Evolutionary conservation across 2,797 vertebrate genomes (phyloP).

Genomic region (Urophycis tenuis): DNA sequence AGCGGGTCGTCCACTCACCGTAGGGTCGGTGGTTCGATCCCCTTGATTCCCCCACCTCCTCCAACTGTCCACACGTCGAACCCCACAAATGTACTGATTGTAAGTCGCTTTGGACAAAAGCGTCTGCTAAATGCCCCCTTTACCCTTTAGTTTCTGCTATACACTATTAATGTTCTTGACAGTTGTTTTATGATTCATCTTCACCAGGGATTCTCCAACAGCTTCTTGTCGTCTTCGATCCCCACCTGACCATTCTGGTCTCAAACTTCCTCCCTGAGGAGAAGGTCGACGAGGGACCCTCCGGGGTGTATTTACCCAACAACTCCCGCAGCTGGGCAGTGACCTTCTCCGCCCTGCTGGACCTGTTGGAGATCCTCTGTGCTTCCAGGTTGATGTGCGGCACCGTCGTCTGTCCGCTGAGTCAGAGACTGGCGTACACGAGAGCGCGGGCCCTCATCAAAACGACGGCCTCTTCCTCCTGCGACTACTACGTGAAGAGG

Average conservation of each 20-base stretch:
- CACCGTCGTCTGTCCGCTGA: conserved; percentile 33
- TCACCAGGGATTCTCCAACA: conserved; percentile 64
- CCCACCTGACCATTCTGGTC: conserved; percentile 66
- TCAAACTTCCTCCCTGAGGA: conserved; percentile 50
- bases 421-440: conserved; percentile 68
- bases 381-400: conserved; percentile 60
- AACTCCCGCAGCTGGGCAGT: conserved; percentile 24
- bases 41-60: too few relatives aligned
- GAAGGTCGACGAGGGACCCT: background rate
- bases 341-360: conserved; percentile 66
- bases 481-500: conserved; percentile 72
- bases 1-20: too few relatives aligned
- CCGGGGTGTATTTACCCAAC: conserved; percentile 19
- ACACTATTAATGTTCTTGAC: background rate
- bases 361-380: conserved; percentile 78
- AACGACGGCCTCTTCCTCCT: conserved; percentile 40
- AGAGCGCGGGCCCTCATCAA: conserved; percentile 61
- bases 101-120: too few relatives aligned
- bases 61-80: too few relatives aligned
- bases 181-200: background rate
- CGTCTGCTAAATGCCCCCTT: too few relatives aligned
- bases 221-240: conserved; percentile 71
- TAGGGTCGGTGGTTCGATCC: too few relatives aligned
- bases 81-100: too few relatives aligned
- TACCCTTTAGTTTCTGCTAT: background rate